phyloP scores from a whole-genome alignment of 2,113 vertebrate species.

The Spizaetus ornatus region DNA sequence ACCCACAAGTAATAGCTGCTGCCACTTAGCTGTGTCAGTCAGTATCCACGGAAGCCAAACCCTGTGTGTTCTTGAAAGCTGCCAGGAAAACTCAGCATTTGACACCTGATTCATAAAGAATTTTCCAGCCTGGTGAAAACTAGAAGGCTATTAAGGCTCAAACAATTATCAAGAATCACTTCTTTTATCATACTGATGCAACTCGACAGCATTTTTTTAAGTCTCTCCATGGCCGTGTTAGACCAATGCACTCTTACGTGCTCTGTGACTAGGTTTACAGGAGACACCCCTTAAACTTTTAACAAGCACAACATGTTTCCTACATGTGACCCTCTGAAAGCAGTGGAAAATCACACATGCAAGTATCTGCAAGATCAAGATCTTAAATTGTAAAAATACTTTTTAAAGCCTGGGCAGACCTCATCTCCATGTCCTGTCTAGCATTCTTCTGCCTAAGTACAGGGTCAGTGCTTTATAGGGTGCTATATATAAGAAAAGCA shows the following conservation, averaged over 20 bases:
- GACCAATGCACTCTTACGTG: background rate
- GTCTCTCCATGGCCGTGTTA: background rate
- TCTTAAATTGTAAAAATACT: background rate
- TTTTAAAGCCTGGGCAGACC: background rate
- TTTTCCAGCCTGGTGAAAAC: background rate
- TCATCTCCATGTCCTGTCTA: background rate
- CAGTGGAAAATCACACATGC: background rate
- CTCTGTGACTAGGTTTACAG: background rate
- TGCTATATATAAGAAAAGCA: background rate
- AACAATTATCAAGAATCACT: background rate
- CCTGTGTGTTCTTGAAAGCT: background rate
- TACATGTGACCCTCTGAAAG: background rate
- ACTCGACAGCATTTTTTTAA: background rate
- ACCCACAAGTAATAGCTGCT: background rate
- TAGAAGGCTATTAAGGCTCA: background rate
- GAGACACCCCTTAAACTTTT: background rate
- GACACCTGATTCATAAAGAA: background rate
- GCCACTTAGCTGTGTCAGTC: background rate
- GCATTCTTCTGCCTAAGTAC: background rate
- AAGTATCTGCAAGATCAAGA: background rate
- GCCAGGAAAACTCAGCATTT: background rate
- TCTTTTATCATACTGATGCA: background rate
- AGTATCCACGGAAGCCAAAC: background rate
- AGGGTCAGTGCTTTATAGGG: background rate
- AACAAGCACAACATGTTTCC: background rate